Evolutionary conservation across 2,888 invertebrate species (phyloP), one percentile per base, ranked within the genome.

Genomic region (Ethmia dodecea): DNA sequence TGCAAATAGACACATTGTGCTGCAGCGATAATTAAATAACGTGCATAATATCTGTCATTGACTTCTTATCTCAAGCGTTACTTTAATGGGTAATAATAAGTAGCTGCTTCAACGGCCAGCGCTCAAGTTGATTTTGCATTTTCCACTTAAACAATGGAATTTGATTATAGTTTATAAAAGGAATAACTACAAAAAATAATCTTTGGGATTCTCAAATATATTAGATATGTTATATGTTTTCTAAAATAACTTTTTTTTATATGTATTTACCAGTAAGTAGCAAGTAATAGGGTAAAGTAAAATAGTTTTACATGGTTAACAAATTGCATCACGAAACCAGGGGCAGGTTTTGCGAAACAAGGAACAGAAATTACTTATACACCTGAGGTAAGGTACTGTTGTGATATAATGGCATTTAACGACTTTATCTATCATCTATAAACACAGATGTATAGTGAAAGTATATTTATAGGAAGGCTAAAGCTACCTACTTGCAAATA

Each of bases 361-460:
- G 61, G 60, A 64, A 61, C 52, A 55, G 59, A 55, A 59, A 57
- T 47, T 55, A 52, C 52, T 47, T 47, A 47, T 38, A 37, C 44
- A 51, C 40, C 47, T 42, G 14, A 16, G 15, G 13, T 9, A 8
- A n/a, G 24, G 28, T 44, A 36, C 45, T 49, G 52, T 45, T 44
- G 58, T 67, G 67, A 68, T 65, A 66, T 68, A 73, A 71, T 58
- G 46, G 57, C 58, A 52, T 65, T 64, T 61, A 61, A 55, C 57
- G 55, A 62, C 52, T 41, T 48, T 46, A 45, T 40, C 41, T 49
- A 47, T 49, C 18, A 24, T 22, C 52, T 50, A 47, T 52, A 53
- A n/a, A n/a, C n/a, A 61, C 63, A 65, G 68, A 65, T 60, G 70
- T 62, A 47, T 47, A 46, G 68, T 66, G 73, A 76, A 77, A 75